phyloP scores from a whole-genome alignment of 2,888 invertebrate genomes.

The Omphaloscelis lunosa region DNA sequence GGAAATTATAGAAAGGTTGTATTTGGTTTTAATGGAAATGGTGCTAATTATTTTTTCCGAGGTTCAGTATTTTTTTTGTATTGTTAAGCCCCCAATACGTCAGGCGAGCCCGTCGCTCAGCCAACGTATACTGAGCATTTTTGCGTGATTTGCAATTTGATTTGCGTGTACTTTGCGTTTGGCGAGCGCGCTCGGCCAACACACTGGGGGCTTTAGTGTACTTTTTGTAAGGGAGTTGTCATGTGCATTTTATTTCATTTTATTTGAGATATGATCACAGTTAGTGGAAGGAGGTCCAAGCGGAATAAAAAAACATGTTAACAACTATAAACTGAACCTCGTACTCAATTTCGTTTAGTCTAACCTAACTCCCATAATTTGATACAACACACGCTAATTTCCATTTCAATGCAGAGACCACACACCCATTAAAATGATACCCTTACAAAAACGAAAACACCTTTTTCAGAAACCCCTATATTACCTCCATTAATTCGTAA shows the following conservation, averaged over 20 bases:
- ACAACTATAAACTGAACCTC: neutral
- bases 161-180: too few relatives aligned
- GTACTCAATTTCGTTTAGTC: neutral
- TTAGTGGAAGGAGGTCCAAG: neutral
- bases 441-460: conserved; percentile 35
- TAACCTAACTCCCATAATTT: conserved; percentile 6
- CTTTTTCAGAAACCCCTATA: conserved; percentile 32
- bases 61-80: neutral
- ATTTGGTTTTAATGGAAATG: neutral
- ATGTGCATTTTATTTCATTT: neutral
- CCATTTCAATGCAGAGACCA: conserved; percentile 35
- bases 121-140: too few relatives aligned
- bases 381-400: conserved; percentile 34
- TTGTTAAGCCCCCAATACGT: neutral
- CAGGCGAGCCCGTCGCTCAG: too few relatives aligned
- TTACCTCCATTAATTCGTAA: conserved; percentile 46
- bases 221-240: neutral
- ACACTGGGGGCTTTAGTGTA: neutral
- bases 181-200: too few relatives aligned
- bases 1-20: neutral
- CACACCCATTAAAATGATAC: conserved; percentile 44
- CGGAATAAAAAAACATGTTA: too few relatives aligned
- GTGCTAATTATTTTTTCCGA: neutral
- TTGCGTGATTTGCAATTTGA: too few relatives aligned
- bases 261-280: neutral